Evolutionary conservation across 1,140 invertebrate genomes (phyloP).

Genomic region (Cyclargus thomasi): DNA sequence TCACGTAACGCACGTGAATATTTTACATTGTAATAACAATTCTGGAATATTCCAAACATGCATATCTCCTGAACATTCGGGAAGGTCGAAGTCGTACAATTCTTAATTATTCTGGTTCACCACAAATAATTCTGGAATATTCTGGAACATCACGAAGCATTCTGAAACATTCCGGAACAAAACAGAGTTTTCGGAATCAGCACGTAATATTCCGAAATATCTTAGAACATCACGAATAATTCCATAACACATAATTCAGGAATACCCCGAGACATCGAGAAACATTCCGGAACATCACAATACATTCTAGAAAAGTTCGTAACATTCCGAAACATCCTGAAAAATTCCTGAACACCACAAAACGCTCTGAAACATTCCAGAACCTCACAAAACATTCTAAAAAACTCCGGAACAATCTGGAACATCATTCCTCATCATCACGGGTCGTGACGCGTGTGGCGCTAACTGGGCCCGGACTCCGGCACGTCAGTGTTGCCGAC

Average conservation of each 20-base stretch:
- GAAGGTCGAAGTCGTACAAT: background rate
- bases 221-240: background rate
- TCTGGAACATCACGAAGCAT: background rate
- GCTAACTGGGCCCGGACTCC: constrained; percentile 64
- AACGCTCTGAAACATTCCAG: constrained; percentile 7
- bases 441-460: constrained; percentile 21
- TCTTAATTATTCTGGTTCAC: background rate
- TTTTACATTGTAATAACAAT: too few relatives aligned
- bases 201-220: background rate
- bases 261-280: background rate
- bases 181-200: background rate
- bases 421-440: background rate
- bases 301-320: background rate
- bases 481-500: constrained; percentile 46
- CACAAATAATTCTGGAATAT: background rate
- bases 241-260: too few relatives aligned
- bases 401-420: background rate
- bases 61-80: too few relatives aligned
- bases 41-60: background rate
- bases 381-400: background rate
- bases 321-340: background rate
- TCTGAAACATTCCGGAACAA: background rate
- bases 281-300: background rate
- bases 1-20: background rate
- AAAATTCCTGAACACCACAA: too few relatives aligned